Percentiles rank a stretch among this genome's conserved stretches.
Evolutionary conservation across 2,888 invertebrate species (phyloP).

Genomic region (Pteria penguin): DNA sequence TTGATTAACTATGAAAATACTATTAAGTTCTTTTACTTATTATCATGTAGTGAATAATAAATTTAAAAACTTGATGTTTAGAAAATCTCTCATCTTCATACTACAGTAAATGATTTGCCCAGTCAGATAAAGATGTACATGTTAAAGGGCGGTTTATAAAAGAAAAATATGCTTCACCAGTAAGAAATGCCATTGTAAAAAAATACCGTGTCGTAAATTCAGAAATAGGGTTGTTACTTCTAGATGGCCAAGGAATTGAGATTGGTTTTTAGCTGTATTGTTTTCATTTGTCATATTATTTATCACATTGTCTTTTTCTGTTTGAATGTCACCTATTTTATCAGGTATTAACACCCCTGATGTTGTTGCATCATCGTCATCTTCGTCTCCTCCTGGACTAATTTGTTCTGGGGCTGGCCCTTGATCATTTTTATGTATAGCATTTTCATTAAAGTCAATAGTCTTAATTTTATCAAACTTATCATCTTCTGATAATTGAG

Average conservation of each 20-base stretch:
- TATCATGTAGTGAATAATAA: conserved; percentile 42
- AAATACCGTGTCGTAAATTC: conserved; percentile 51
- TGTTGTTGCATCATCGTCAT: conserved; percentile 24
- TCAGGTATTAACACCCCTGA: conserved; percentile 40
- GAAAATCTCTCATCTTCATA: conserved; percentile 45
- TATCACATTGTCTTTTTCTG: conserved; percentile 27
- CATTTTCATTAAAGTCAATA: conserved; percentile 15
- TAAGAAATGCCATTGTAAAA: conserved; percentile 55
- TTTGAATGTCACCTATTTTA: conserved; percentile 19
- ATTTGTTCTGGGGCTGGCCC: conserved; percentile 42
- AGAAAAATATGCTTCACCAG: conserved; percentile 52
- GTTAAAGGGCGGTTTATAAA: conserved; percentile 40
- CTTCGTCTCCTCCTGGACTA: conserved; percentile 24
- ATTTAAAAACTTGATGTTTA: conserved; percentile 36
- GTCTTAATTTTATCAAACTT: too few species aligned
- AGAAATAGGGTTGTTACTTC: conserved; percentile 45
- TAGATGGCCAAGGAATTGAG: conserved; percentile 49
- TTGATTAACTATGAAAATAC: conserved; percentile 53
- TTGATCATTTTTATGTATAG: conserved; percentile 20
- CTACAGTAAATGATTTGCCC: conserved; percentile 48
- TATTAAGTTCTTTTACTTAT: conserved; percentile 44
- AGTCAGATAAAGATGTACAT: conserved; percentile 44
- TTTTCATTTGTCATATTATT: conserved; percentile 1
- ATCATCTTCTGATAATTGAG: too few species aligned
- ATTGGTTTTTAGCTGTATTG: not conserved